phyloP scores from a whole-genome alignment of 1,140 invertebrate genomes.

The Megalopta genalis region DNA sequence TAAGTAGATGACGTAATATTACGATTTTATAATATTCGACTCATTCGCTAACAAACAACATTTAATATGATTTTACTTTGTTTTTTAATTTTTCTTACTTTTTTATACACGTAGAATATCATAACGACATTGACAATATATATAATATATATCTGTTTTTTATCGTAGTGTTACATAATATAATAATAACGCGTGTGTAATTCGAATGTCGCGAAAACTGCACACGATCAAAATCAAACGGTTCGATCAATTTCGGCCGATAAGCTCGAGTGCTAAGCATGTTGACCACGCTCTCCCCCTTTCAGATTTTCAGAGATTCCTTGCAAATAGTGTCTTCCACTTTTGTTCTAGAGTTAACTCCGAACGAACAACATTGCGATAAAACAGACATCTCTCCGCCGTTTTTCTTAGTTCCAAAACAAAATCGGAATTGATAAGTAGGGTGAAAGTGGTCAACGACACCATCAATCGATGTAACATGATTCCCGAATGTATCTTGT shows the following conservation, averaged over 20 bases:
- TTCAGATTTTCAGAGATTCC: not conserved
- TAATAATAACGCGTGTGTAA: slow-evolving; percentile 47
- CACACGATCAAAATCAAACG: slow-evolving; percentile 20
- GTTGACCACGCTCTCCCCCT: not conserved
- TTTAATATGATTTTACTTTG: slow-evolving; percentile 64
- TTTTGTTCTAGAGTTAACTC: not conserved
- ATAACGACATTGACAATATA: slow-evolving; percentile 62
- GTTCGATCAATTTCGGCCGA: not conserved
- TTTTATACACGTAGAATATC: slow-evolving; percentile 57
- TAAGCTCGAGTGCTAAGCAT: not conserved
- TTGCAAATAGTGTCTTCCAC: not conserved
- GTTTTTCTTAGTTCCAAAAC: not conserved
- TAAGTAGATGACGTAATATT: slow-evolving; percentile 63
- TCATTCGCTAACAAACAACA: slow-evolving; percentile 68
- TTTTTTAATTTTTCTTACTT: slow-evolving; percentile 39
- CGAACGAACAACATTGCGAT: not conserved
- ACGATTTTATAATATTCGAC: slow-evolving; percentile 61
- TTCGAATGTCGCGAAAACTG: slow-evolving; percentile 52
- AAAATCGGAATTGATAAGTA: not conserved
- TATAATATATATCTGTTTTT: slow-evolving; percentile 47
- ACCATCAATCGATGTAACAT: not conserved
- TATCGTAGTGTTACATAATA: slow-evolving; percentile 56
- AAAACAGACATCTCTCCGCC: not conserved
- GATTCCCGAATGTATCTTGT: not conserved
- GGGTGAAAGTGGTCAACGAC: not conserved